Evolutionary conservation across 2,888 invertebrate genomes (phyloP).

Genomic region (Apeira syringaria): DNA sequence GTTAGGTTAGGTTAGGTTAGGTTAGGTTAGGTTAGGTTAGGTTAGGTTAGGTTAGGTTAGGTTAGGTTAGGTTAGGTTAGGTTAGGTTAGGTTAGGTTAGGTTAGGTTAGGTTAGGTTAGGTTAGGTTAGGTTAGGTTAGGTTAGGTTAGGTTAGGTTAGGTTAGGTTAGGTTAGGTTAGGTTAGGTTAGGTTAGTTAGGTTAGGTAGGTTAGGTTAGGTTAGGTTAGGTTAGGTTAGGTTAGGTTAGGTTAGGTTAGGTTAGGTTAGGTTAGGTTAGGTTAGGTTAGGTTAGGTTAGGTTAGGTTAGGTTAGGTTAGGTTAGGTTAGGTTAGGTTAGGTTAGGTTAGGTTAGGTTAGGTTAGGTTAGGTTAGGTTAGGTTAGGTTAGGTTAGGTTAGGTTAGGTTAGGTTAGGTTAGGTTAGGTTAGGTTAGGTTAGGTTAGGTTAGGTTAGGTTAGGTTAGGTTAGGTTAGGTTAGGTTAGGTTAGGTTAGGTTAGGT

Average conservation of each 20-base stretch:
- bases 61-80: conserved; percentile 6
- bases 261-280: too few relatives aligned
- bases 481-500: background rate
- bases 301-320: too few relatives aligned
- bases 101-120: conserved; percentile 8
- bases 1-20: conserved; percentile 6
- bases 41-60: conserved; percentile 6
- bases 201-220: background rate
- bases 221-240: too few relatives aligned
- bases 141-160: conserved; percentile 11
- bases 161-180: conserved; percentile 9
- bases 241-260: too few relatives aligned
- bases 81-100: conserved; percentile 5
- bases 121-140: conserved; percentile 11
- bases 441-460: background rate
- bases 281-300: too few relatives aligned
- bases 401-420: background rate
- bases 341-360: background rate
- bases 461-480: background rate
- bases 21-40: conserved; percentile 6
- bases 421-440: background rate
- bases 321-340: background rate
- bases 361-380: background rate
- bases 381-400: background rate
- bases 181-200: background rate